Conservation (phyloP, 2,113 vertebrate genomes). For the Ancistrus triradiatus region DNA sequence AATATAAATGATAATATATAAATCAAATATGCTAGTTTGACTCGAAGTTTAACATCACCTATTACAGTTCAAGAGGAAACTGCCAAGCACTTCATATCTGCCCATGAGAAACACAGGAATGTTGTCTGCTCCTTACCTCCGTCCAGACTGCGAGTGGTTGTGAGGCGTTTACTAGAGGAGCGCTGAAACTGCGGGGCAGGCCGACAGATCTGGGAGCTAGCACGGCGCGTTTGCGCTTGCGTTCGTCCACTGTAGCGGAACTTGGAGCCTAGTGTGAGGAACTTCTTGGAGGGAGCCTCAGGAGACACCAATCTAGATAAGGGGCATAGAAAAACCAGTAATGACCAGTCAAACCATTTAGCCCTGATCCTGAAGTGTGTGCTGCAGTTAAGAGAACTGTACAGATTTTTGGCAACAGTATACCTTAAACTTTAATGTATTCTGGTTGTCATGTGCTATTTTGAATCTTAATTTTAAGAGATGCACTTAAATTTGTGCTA, state of each 20-base stretch:
- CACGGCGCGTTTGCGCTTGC: constrained; percentile 87
- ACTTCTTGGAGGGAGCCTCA: constrained; percentile 93
- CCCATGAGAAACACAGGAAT: too few species aligned
- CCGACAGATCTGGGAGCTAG: constrained; percentile 87
- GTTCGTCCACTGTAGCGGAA: constrained; percentile 96
- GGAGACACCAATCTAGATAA: constrained; percentile 82
- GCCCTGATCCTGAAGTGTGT: neutral
- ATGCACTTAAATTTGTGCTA: too few species aligned
- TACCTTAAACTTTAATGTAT: too few species aligned
- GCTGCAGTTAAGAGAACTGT: neutral
- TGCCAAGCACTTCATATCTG: too few species aligned
- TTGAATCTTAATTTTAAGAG: too few species aligned
- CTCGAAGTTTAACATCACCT: too few species aligned
- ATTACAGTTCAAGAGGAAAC: too few species aligned
- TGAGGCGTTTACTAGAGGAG: constrained; percentile 89
- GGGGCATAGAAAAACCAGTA: constrained; percentile 24
- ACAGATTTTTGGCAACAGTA: neutral
- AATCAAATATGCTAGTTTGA: too few species aligned
- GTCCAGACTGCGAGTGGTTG: constrained; percentile 91
- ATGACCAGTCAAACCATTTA: constrained; percentile 8
- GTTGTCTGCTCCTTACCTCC: too few species aligned
- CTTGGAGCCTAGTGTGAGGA: constrained; percentile 92
- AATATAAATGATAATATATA: too few species aligned
- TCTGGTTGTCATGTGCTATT: too few species aligned
- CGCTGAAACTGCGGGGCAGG: constrained; percentile 89